Conservation (phyloP, 2,113 vertebrate species). For the Notechis scutatus region DNA sequence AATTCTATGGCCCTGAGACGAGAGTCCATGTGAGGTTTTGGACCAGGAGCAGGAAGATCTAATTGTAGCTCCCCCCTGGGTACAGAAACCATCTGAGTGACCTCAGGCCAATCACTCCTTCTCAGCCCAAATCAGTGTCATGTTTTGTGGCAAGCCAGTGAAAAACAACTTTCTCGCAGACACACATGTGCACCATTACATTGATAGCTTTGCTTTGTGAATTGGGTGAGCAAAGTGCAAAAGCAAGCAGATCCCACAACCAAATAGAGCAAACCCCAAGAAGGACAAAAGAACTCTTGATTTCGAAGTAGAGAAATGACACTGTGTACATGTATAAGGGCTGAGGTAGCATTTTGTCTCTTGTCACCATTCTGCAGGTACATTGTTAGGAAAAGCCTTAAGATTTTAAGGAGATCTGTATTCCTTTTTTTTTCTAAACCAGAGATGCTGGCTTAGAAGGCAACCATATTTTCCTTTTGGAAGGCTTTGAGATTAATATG, state of each 20-base stretch:
- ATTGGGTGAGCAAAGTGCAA: neutral
- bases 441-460: constrained; percentile 13
- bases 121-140: neutral
- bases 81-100: neutral
- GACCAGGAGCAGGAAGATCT: neutral
- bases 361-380: neutral
- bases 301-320: neutral
- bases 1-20: neutral
- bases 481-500: constrained; percentile 45
- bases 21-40: neutral
- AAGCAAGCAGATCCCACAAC: neutral
- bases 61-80: neutral
- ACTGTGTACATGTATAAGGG: neutral
- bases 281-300: neutral
- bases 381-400: neutral
- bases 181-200: neutral
- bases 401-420: neutral
- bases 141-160: neutral
- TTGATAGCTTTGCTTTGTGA: neutral
- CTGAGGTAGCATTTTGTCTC: constrained; percentile 12
- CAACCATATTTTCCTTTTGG: constrained; percentile 18
- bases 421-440: constrained; percentile 19
- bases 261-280: neutral
- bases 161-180: neutral
- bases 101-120: neutral